A percentile compares a stretch with the other conserved stretches of the same genome.
These are phyloP conservation scores for Pseudococcus jackbeardsleyi DNA, from an alignment of 2,888 invertebrate genomes.

Conservation along the genomic window DNA sequence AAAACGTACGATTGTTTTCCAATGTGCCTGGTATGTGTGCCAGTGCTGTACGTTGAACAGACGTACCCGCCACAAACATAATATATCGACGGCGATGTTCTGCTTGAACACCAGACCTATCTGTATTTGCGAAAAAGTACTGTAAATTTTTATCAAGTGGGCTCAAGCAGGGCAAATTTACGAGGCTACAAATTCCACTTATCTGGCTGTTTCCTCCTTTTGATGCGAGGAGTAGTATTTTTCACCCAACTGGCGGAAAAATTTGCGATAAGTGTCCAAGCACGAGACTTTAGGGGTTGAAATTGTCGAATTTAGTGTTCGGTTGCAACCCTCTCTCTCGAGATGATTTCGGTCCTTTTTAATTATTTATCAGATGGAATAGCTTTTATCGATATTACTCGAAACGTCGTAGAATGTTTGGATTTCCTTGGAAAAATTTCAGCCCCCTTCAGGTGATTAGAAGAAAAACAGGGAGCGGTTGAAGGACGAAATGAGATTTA, in stretches of 20 bases:
- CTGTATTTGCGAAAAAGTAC: constrained; percentile 4
- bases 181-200: constrained; percentile 28
- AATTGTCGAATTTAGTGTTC: background rate
- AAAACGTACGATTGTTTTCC: background rate
- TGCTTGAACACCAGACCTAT: background rate
- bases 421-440: background rate
- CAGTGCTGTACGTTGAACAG: background rate
- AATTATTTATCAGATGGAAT: background rate
- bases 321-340: background rate
- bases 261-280: background rate
- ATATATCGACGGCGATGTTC: background rate
- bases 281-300: background rate
- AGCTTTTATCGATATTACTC: constrained; percentile 10
- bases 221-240: background rate
- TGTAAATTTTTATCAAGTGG: background rate
- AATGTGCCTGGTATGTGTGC: background rate
- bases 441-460: too few relatives aligned
- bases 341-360: background rate
- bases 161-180: background rate
- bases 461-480: too few relatives aligned
- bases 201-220: background rate
- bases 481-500: too few relatives aligned
- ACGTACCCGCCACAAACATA: background rate
- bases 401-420: background rate
- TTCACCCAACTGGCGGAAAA: background rate